phyloP scores from a whole-genome alignment of 2,797 vertebrate species.

The Sphenopsis melanotis region DNA sequence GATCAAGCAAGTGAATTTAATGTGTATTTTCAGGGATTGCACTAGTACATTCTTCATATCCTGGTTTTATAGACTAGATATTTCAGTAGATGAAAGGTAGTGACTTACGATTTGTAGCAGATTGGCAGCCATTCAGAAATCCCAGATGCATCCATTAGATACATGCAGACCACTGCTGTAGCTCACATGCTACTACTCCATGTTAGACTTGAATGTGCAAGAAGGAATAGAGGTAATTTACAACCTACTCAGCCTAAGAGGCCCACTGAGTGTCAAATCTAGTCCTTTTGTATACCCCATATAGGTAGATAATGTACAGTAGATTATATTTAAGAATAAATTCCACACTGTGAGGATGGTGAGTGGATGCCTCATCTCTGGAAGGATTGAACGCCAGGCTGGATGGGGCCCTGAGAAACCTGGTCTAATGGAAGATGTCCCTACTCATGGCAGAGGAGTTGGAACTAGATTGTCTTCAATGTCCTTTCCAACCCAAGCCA shows the following conservation, averaged over 20 bases:
- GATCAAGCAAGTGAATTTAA: neutral
- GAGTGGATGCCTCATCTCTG: neutral
- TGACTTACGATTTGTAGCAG: neutral
- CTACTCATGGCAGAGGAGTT: neutral
- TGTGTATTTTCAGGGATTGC: neutral
- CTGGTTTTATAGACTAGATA: neutral
- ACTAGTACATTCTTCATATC: neutral
- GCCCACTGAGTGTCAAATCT: neutral
- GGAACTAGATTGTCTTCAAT: neutral
- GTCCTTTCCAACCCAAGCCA: neutral
- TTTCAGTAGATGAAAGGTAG: neutral
- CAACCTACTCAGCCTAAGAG: neutral
- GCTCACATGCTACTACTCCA: neutral
- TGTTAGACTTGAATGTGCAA: neutral
- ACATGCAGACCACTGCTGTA: neutral
- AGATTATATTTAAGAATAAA: neutral
- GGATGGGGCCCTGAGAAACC: neutral
- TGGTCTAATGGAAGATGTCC: neutral
- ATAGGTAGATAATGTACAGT: neutral
- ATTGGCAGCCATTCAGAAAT: neutral
- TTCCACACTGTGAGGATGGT: neutral
- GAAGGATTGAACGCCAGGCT: accelerated
- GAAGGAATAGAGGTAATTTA: neutral
- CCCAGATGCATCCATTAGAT: neutral
- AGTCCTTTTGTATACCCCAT: neutral